phyloP scores from a whole-genome alignment of 2,888 invertebrate genomes.

The Cephus nigrinus region DNA sequence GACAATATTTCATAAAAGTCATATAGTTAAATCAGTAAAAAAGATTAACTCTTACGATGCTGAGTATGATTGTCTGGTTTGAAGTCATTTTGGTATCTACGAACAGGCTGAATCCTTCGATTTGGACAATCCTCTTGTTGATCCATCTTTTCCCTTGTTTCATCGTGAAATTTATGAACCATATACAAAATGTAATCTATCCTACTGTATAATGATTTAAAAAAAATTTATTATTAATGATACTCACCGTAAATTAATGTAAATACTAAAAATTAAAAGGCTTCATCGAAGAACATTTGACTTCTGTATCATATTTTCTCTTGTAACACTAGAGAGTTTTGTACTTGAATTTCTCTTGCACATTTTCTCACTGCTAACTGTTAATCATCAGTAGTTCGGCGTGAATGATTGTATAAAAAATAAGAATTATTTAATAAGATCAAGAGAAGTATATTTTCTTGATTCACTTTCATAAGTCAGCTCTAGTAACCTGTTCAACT shows the following conservation, averaged over 20 bases:
- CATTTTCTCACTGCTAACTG: neutral
- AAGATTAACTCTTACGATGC: constrained; percentile 37
- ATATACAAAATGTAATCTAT: neutral
- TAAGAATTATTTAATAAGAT: neutral
- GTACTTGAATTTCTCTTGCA: neutral
- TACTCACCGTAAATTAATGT: neutral
- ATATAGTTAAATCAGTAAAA: neutral
- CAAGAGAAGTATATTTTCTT: neutral
- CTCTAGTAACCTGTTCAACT: neutral
- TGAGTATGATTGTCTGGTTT: constrained; percentile 47
- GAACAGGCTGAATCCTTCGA: constrained; percentile 51
- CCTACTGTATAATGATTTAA: neutral
- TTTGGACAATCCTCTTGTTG: constrained; percentile 55
- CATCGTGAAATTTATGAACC: neutral
- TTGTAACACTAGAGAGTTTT: neutral
- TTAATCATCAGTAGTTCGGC: neutral
- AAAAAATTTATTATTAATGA: neutral
- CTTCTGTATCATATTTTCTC: neutral
- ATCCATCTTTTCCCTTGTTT: constrained; percentile 44
- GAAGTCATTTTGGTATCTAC: constrained; percentile 57
- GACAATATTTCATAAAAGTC: neutral
- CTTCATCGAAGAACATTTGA: neutral
- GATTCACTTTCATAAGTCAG: neutral
- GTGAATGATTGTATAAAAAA: neutral
- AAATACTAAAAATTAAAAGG: neutral